Conservation (phyloP, 2,888 invertebrate species). For the Pammene aurita region DNA sequence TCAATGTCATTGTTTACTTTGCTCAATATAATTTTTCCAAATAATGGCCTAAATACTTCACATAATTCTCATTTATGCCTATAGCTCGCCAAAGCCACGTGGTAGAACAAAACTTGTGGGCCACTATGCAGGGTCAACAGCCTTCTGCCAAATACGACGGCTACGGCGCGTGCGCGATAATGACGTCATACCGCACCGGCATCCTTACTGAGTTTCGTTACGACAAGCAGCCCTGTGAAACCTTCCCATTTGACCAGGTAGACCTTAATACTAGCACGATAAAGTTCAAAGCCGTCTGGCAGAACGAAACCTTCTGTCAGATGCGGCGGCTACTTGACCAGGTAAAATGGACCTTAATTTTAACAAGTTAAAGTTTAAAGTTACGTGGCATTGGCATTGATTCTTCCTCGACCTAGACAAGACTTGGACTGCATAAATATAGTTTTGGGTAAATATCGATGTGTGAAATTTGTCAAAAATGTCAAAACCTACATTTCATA, state of each 20-base stretch:
- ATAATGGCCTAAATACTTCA: no score
- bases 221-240: conserved; percentile 90
- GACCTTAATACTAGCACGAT: background rate
- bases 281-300: background rate
- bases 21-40: no score
- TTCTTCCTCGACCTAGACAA: no score
- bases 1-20: no score
- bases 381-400: no score
- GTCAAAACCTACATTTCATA: no score
- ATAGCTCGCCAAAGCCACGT: conserved; percentile 92
- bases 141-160: conserved; percentile 88
- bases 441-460: no score
- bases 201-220: conserved; percentile 97
- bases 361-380: background rate
- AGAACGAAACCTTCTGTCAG: background rate
- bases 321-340: no score
- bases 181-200: conserved; percentile 90
- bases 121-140: conserved; percentile 84
- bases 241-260: conserved; percentile 90
- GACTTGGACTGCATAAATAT: no score
- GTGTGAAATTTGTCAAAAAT: no score
- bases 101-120: conserved; percentile 87
- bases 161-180: conserved; percentile 97
- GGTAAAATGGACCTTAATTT: background rate
- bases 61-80: no score